Conservation (phyloP, 2,113 vertebrate species). For the Forbesichthys papilliferus region DNA sequence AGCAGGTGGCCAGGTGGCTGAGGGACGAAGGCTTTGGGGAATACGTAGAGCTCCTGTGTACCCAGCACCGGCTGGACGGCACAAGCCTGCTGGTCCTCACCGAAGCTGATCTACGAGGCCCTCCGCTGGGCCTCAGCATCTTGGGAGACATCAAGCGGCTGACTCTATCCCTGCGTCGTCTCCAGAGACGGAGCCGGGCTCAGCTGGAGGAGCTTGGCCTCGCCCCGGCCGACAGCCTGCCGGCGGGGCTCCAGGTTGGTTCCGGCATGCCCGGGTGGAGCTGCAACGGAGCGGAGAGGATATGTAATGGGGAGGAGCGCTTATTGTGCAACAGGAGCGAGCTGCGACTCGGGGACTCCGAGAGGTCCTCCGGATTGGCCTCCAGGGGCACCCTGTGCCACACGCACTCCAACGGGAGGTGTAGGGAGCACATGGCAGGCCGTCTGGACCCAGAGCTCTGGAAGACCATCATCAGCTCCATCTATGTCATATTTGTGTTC, state of each 20-base stretch:
- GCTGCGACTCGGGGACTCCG: constrained; percentile 74
- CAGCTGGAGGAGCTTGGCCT: constrained; percentile 86
- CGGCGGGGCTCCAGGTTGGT: neutral
- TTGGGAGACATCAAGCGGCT: constrained; percentile 94
- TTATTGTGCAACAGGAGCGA: constrained; percentile 48
- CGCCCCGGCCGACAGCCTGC: constrained; percentile 52
- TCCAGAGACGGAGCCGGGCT: constrained; percentile 85
- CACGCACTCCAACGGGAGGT: constrained; percentile 86
- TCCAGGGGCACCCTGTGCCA: constrained; percentile 72
- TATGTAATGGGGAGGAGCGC: constrained; percentile 77
- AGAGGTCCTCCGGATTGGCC: constrained; percentile 61
- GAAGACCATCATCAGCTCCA: constrained; percentile 89
- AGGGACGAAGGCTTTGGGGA: constrained; percentile 88
- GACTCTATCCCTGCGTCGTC: constrained; percentile 83
- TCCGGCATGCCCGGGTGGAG: constrained; percentile 6
- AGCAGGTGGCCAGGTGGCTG: constrained; percentile 88
- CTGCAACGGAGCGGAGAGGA: constrained; percentile 64
- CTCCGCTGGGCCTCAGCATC: constrained; percentile 89
- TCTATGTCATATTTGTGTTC: constrained; percentile 93
- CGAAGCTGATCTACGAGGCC: constrained; percentile 90
- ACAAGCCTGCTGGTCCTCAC: constrained; percentile 88
- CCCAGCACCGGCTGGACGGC: constrained; percentile 89
- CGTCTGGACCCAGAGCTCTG: constrained; percentile 93
- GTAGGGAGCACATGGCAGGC: constrained; percentile 75
- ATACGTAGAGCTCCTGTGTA: constrained; percentile 87